Evolutionary conservation across 2,113 vertebrate genomes (phyloP).

Genomic region (Trogon melanurus): DNA sequence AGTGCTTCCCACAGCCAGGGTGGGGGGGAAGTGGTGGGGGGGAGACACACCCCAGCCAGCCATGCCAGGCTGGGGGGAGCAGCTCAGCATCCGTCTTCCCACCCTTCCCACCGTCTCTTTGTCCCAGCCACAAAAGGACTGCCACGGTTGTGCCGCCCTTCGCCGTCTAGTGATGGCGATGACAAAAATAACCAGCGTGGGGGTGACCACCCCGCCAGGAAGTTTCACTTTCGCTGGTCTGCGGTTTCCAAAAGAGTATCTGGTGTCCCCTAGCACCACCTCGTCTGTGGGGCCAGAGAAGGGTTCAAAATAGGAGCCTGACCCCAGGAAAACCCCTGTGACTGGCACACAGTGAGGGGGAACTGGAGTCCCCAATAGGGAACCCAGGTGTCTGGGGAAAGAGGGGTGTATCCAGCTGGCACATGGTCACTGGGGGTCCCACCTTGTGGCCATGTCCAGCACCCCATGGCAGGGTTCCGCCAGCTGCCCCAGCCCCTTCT

Average conservation of each 20-base stretch:
- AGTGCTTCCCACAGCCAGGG: rapidly evolving
- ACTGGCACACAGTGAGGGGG: not conserved
- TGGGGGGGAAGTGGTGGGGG: rapidly evolving
- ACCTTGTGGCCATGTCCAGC: not conserved
- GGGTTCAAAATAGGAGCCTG: not conserved
- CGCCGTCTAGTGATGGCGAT: rapidly evolving
- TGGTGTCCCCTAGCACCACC: rapidly evolving
- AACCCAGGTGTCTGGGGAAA: not conserved
- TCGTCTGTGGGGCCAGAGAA: not conserved
- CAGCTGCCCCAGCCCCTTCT: not conserved
- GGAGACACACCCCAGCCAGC: not conserved
- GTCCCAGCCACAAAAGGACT: not conserved
- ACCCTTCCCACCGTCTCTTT: not conserved
- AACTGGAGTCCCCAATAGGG: not conserved
- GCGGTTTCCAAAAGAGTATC: not conserved
- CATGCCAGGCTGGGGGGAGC: not conserved
- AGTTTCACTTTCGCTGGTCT: not conserved
- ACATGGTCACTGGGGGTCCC: not conserved
- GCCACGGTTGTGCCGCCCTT: rapidly evolving
- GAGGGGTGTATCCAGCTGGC: rapidly evolving
- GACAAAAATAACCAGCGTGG: not conserved
- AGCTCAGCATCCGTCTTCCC: not conserved
- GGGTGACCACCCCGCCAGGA: rapidly evolving
- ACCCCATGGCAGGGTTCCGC: not conserved
- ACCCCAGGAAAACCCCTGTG: not conserved